Conservation (phyloP, 2,888 invertebrate genomes). For the Volucella inflata region DNA sequence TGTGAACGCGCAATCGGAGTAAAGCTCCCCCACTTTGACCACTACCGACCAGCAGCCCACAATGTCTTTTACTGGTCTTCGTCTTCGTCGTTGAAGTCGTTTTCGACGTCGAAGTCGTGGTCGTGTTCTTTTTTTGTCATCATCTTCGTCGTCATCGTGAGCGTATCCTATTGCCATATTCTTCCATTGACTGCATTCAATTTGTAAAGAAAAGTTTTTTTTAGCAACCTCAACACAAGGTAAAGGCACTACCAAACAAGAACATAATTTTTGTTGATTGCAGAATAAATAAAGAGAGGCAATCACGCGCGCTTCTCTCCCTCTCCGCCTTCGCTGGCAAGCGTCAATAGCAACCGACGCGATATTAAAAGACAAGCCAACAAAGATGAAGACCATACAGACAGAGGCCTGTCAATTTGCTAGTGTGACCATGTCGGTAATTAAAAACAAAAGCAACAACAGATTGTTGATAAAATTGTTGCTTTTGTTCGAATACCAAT, state of each 20-base stretch:
- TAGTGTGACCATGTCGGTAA: constrained; percentile 14
- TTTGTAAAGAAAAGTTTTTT: constrained; percentile 63
- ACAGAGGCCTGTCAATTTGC: not conserved
- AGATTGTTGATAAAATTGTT: too few relatives aligned
- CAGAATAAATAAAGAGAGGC: constrained; percentile 73
- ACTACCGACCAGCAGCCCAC: constrained; percentile 5
- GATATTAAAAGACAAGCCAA: constrained; percentile 23
- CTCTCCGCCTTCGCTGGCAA: constrained; percentile 4
- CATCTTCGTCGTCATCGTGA: not conserved
- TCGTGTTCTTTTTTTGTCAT: not conserved
- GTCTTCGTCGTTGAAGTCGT: constrained; percentile 2
- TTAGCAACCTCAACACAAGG: constrained; percentile 48
- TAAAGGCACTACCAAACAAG: constrained; percentile 52
- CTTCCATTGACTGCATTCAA: constrained; percentile 70
- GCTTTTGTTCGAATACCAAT: too few relatives aligned
- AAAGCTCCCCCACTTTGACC: constrained; percentile 51
- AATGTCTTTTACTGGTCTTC: too few relatives aligned
- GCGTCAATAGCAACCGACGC: constrained; percentile 20
- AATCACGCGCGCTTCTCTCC: constrained; percentile 57
- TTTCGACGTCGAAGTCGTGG: constrained; percentile 13
- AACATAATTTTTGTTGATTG: constrained; percentile 73
- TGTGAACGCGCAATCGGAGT: constrained; percentile 55
- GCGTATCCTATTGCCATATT: constrained; percentile 58
- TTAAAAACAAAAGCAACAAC: not conserved
- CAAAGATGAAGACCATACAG: constrained; percentile 31